Conservation (phyloP, 2,797 vertebrate genomes). For the Lutjanus argentimaculatus region DNA sequence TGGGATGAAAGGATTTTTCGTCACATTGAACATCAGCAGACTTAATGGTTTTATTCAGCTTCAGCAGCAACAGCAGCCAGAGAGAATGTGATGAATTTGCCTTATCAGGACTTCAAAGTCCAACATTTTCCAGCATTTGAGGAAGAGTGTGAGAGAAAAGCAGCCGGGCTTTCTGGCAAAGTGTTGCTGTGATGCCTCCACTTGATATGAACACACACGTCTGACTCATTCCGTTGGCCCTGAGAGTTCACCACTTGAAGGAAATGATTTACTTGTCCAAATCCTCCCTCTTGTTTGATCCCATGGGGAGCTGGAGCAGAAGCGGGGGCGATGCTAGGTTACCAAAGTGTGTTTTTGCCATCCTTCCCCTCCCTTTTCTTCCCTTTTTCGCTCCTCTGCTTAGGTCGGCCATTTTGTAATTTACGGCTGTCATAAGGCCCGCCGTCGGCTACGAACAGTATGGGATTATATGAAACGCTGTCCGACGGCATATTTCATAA, state of each 20-base stretch:
- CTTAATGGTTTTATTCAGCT: constrained; percentile 44
- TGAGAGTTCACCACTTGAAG: constrained; percentile 78
- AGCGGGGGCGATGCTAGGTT: constrained; percentile 72
- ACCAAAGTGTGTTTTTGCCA: constrained; percentile 77
- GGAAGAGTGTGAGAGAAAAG: constrained; percentile 69
- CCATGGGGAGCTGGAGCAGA: constrained; percentile 69
- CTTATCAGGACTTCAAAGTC: constrained; percentile 80
- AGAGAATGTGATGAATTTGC: constrained; percentile 75
- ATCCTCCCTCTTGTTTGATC: constrained; percentile 82
- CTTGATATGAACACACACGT: constrained; percentile 68
- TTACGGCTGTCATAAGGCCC: constrained; percentile 76
- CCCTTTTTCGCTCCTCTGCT: constrained; percentile 59
- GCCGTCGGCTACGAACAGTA: constrained; percentile 68
- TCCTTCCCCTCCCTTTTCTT: constrained; percentile 61
- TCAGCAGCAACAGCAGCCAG: constrained; percentile 32
- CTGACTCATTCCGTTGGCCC: constrained; percentile 69
- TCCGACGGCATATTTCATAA: constrained; percentile 74
- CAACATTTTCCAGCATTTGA: constrained; percentile 68
- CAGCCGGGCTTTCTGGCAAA: constrained; percentile 60
- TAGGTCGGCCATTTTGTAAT: constrained; percentile 78
- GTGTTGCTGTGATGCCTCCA: constrained; percentile 75
- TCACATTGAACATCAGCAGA: constrained; percentile 23
- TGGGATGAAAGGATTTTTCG: constrained; percentile 25
- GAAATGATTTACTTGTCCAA: constrained; percentile 81
- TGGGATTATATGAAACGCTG: constrained; percentile 77